Conservation (phyloP, 2,113 vertebrate species). For the Podarcis muralis region DNA sequence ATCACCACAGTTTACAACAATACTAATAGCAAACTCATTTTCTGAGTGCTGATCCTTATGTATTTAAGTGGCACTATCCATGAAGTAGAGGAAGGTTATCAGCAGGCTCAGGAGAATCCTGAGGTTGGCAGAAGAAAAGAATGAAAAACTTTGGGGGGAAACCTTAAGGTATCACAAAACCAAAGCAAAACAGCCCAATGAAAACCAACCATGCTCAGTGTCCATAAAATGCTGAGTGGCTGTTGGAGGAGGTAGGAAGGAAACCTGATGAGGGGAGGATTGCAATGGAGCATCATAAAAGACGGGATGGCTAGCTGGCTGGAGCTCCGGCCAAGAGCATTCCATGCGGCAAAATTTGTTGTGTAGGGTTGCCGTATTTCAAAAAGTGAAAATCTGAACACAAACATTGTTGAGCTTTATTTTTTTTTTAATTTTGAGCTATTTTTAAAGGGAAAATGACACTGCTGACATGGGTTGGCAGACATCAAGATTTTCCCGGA, state of each 20-base stretch:
- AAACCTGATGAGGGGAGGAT: not conserved
- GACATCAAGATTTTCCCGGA: too few relatives aligned
- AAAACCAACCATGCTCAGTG: not conserved
- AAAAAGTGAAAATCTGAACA: too few relatives aligned
- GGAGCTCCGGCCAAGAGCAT: not conserved
- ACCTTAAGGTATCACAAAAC: not conserved
- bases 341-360: not conserved
- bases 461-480: too few relatives aligned
- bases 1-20: too few relatives aligned
- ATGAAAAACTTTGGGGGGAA: not conserved
- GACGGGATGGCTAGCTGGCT: not conserved
- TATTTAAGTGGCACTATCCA: not conserved
- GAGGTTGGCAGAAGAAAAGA: not conserved
- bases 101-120: not conserved
- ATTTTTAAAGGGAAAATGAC: too few relatives aligned
- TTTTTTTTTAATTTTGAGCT: too few relatives aligned
- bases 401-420: too few relatives aligned
- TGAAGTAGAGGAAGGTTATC: not conserved
- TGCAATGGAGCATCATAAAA: not conserved
- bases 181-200: not conserved
- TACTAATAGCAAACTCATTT: not conserved
- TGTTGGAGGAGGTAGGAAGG: not conserved
- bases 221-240: not conserved
- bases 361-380: too few relatives aligned
- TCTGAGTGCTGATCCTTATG: not conserved